Percentiles rank a stretch among this genome's conserved stretches.
phyloP scores from a whole-genome alignment of 2,888 invertebrate genomes.

The Galeopsomyia nigrocyanea region DNA sequence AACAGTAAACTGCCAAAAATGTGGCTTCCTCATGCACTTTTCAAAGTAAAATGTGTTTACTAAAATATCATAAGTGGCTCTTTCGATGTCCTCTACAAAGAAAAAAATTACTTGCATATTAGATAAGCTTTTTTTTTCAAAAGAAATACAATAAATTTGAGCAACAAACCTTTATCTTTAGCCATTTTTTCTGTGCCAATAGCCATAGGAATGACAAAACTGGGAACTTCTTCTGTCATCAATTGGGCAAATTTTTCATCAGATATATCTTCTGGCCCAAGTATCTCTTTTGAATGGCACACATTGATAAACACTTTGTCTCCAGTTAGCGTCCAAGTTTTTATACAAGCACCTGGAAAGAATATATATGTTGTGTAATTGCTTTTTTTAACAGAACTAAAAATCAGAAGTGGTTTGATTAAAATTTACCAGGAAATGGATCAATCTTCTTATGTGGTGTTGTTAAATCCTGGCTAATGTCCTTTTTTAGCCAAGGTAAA shows the following conservation, averaged over 20 bases:
- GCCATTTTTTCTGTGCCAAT: conserved; percentile 86
- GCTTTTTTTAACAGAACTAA: neutral
- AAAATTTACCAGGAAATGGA: conserved; percentile 44
- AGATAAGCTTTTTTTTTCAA: neutral
- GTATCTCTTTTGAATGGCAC: conserved; percentile 84
- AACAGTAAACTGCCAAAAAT: conserved; percentile 85
- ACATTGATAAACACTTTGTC: conserved; percentile 88
- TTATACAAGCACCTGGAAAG: conserved; percentile 81
- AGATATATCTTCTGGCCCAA: conserved; percentile 79
- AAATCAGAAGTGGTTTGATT: conserved; percentile 31
- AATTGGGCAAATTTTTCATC: conserved; percentile 65
- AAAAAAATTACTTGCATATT: neutral
- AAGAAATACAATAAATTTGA: conserved; percentile 9
- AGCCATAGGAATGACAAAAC: conserved; percentile 90
- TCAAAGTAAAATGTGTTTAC: conserved; percentile 83
- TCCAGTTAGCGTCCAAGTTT: conserved; percentile 76
- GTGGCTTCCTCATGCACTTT: conserved; percentile 79
- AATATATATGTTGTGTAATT: neutral
- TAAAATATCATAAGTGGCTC: conserved; percentile 86
- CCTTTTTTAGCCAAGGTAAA: conserved; percentile 31
- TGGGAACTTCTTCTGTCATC: conserved; percentile 77
- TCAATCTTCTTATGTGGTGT: conserved; percentile 39
- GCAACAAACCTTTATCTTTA: conserved; percentile 76
- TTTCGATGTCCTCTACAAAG: conserved; percentile 75
- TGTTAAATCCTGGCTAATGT: conserved; percentile 3